Evolutionary conservation across 2,113 vertebrate species (phyloP).

Genomic region (Albula goreensis): DNA sequence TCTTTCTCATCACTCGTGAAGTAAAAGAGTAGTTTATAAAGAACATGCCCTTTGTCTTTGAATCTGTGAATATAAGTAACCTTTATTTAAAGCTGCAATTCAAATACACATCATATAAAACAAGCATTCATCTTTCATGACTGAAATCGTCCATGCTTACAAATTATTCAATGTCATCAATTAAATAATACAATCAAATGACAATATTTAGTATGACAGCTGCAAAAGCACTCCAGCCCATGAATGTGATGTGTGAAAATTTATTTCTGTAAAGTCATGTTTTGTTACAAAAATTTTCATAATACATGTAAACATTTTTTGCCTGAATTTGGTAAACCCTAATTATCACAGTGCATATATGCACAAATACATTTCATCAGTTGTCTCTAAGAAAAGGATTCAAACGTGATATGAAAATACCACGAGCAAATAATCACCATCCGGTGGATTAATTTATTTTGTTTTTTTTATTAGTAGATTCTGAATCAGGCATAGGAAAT

Average conservation of each 20-base stretch:
- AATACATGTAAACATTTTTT: too few species aligned
- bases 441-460: constrained; percentile 69
- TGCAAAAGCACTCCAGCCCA: background rate
- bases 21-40: too few species aligned
- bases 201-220: background rate
- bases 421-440: constrained; percentile 78
- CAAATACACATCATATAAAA: background rate
- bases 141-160: background rate
- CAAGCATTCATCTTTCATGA: background rate
- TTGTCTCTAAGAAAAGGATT: constrained; percentile 52
- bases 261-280: too few species aligned
- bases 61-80: background rate
- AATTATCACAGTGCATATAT: background rate
- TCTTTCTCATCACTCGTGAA: too few species aligned
- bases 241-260: too few species aligned
- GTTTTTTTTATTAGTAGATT: constrained; percentile 68
- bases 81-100: background rate
- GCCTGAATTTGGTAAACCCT: too few species aligned
- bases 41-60: background rate
- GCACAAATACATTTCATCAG: background rate
- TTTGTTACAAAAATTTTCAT: too few species aligned
- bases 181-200: background rate
- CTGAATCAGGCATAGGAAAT: constrained; percentile 66
- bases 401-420: constrained; percentile 65
- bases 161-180: background rate